Conservation (phyloP, 2,888 invertebrate species). For the Rhogogaster chlorosoma region DNA sequence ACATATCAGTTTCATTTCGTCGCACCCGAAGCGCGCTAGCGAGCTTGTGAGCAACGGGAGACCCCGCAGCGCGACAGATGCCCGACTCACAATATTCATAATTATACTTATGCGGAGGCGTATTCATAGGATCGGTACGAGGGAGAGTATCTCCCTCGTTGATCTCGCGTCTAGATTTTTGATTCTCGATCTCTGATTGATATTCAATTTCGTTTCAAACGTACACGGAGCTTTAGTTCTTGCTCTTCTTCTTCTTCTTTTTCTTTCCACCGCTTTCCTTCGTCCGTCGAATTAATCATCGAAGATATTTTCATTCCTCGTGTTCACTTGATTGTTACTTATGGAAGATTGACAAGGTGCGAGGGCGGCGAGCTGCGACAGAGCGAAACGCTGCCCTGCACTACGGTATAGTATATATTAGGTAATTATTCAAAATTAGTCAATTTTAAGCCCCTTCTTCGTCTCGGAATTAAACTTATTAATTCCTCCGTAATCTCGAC, state of each 20-base stretch:
- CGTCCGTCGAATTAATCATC: neutral
- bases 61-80: slow-evolving; percentile 62
- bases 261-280: neutral
- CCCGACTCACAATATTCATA: slow-evolving; percentile 57
- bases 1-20: slow-evolving; percentile 69
- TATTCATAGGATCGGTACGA: neutral
- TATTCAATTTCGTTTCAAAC: slow-evolving; percentile 61
- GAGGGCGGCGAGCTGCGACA: neutral
- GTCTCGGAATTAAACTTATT: slow-evolving; percentile 59
- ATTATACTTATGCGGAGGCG: slow-evolving; percentile 54
- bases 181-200: slow-evolving; percentile 45
- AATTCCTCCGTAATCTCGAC: slow-evolving; percentile 65
- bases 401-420: neutral
- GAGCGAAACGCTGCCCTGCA: slow-evolving; percentile 2
- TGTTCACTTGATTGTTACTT: neutral
- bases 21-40: neutral
- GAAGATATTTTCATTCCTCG: neutral
- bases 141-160: neutral
- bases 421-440: slow-evolving; percentile 52
- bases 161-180: neutral
- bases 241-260: neutral
- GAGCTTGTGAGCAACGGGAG: neutral
- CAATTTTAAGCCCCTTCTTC: slow-evolving; percentile 52
- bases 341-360: neutral
- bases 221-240: too few species aligned